Conservation (phyloP, 2,888 invertebrate genomes). For the Sepiola atlantica region DNA sequence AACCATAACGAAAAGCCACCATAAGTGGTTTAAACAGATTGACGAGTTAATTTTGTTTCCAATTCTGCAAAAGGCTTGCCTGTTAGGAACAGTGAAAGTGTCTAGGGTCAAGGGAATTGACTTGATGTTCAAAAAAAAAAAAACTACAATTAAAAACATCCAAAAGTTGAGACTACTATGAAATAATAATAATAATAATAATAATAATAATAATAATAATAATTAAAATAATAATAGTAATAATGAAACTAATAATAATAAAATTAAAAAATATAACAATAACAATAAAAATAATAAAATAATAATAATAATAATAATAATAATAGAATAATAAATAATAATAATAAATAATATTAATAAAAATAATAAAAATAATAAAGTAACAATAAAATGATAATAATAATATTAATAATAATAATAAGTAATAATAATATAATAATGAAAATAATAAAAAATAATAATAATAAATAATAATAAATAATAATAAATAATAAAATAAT, state of each 20-base stretch:
- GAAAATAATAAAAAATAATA: neutral
- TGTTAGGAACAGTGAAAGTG: neutral
- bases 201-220: neutral
- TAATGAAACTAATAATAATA: neutral
- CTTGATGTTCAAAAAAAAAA: no score
- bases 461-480: neutral
- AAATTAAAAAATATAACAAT: neutral
- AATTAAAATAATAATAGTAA: neutral
- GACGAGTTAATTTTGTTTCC: no score
- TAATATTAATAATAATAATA: neutral
- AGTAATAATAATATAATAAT: neutral
- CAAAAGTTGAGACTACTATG: no score
- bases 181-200: constrained; percentile 12
- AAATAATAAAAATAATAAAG: neutral
- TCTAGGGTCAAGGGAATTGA: no score
- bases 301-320: neutral
- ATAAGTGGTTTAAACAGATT: no score
- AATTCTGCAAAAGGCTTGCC: no score
- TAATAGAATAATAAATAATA: no score
- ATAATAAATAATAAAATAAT: neutral
- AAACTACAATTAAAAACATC: no score
- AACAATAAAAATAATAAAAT: neutral
- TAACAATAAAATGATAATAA: neutral
- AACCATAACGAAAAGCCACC: no score
- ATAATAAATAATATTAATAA: neutral